Conservation (phyloP, 2,113 vertebrate genomes). For the Oryzias curvinotus region DNA sequence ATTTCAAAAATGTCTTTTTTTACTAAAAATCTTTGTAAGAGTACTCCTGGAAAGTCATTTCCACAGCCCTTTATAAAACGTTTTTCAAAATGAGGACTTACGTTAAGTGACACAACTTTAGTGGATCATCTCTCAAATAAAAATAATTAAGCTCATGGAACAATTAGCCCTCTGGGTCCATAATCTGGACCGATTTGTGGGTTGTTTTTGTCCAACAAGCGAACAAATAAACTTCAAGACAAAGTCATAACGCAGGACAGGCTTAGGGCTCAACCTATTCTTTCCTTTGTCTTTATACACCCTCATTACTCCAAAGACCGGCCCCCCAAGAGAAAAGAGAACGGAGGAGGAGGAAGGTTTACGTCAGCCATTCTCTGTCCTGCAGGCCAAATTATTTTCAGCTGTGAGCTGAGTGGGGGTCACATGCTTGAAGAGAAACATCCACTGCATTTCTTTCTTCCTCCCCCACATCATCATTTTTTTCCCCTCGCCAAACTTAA, state of each 20-base stretch:
- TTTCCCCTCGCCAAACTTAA: conserved; percentile 42
- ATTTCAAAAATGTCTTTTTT: too few species aligned
- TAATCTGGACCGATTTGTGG: conserved; percentile 20
- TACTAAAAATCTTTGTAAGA: too few species aligned
- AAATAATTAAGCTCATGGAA: conserved; percentile 23
- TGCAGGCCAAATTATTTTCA: conserved; percentile 77
- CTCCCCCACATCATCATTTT: conserved; percentile 28
- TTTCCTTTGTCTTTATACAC: conserved; percentile 34
- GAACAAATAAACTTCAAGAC: conserved; percentile 10
- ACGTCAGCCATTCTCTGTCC: conserved; percentile 52
- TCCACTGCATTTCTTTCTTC: conserved; percentile 40
- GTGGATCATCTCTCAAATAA: too few species aligned
- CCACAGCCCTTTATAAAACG: too few species aligned
- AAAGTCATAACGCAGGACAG: not conserved
- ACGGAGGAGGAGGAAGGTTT: conserved; percentile 44
- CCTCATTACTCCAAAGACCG: conserved; percentile 19
- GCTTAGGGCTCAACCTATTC: conserved; percentile 14
- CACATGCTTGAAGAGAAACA: conserved; percentile 75
- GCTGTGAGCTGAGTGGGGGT: conserved; percentile 72
- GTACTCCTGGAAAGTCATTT: too few species aligned
- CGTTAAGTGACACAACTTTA: too few species aligned
- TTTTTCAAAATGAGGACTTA: too few species aligned
- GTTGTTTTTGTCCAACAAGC: conserved; percentile 19
- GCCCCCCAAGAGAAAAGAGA: conserved; percentile 26
- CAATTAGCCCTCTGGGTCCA: conserved; percentile 46